Conservation (phyloP, 2,113 vertebrate genomes). For the Phyllostomus discolor region DNA sequence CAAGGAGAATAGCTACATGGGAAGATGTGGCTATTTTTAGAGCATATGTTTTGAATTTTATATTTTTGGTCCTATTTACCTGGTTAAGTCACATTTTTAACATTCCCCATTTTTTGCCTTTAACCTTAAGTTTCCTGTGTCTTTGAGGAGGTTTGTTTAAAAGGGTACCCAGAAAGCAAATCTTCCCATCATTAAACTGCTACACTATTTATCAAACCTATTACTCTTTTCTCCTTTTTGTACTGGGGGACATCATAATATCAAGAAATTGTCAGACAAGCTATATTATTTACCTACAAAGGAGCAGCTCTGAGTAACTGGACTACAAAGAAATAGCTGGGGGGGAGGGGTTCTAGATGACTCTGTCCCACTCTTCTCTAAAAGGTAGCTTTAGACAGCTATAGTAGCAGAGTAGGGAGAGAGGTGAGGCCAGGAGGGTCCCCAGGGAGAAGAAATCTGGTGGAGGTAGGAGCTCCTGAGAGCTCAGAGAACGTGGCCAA, state of each 20-base stretch:
- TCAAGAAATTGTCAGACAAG: not conserved
- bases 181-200: not conserved
- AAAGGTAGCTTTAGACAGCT: not conserved
- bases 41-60: not conserved
- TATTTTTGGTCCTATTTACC: constrained; percentile 33
- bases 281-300: not conserved
- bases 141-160: not conserved
- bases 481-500: not conserved
- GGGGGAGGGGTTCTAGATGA: too few relatives aligned
- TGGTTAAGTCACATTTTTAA: not conserved
- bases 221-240: not conserved
- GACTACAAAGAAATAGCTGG: not conserved
- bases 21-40: not conserved
- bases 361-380: not conserved
- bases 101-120: not conserved
- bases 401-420: not conserved
- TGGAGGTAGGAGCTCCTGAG: not conserved
- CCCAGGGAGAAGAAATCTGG: not conserved
- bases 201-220: not conserved
- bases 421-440: not conserved
- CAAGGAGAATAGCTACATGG: not conserved
- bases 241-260: not conserved
- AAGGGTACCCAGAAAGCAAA: not conserved
- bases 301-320: not conserved
- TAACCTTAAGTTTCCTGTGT: not conserved